A percentile compares a stretch with the other conserved stretches of the same genome.
Evolutionary conservation across 2,888 invertebrate genomes (phyloP).

Genomic region (Odontothrips loti): DNA sequence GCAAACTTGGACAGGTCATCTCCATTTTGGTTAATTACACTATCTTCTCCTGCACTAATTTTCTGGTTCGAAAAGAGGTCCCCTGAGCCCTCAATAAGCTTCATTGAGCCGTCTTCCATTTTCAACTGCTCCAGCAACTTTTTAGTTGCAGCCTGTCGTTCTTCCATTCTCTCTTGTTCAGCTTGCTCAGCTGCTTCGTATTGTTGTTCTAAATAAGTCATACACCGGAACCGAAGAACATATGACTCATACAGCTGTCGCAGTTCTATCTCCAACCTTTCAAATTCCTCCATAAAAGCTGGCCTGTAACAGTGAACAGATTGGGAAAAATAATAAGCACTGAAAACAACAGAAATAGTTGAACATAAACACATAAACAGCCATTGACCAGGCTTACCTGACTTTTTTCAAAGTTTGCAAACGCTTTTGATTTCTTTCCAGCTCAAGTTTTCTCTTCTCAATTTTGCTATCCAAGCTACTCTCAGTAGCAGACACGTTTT

Average conservation of each 20-base stretch:
- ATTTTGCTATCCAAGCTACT: constrained; percentile 86
- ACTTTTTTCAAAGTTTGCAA: constrained; percentile 92
- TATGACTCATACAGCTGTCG: constrained; percentile 82
- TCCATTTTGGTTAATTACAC: constrained; percentile 18
- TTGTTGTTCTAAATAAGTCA: constrained; percentile 82
- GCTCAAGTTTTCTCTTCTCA: constrained; percentile 81
- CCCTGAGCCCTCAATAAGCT: constrained; percentile 37
- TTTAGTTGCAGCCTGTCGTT: constrained; percentile 52
- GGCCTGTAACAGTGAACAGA: constrained; percentile 56
- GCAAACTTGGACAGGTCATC: constrained; percentile 31
- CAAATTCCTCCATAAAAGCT: constrained; percentile 94
- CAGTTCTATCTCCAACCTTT: constrained; percentile 78
- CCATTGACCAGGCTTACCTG: constrained; percentile 53
- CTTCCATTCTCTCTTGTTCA: constrained; percentile 73
- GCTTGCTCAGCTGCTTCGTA: constrained; percentile 73
- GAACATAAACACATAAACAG: neutral
- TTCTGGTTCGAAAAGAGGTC: constrained; percentile 29
- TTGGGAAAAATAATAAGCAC: neutral
- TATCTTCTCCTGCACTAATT: neutral
- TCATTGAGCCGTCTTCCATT: constrained; percentile 38
- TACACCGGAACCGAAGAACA: constrained; percentile 79
- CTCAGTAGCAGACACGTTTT: constrained; percentile 82
- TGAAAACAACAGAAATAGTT: neutral
- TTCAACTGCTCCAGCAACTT: constrained; percentile 39
- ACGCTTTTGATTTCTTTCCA: constrained; percentile 89